Base-by-base conservation (phyloP, 2,888 invertebrate genomes). In the Hipparchia semele region DNA sequence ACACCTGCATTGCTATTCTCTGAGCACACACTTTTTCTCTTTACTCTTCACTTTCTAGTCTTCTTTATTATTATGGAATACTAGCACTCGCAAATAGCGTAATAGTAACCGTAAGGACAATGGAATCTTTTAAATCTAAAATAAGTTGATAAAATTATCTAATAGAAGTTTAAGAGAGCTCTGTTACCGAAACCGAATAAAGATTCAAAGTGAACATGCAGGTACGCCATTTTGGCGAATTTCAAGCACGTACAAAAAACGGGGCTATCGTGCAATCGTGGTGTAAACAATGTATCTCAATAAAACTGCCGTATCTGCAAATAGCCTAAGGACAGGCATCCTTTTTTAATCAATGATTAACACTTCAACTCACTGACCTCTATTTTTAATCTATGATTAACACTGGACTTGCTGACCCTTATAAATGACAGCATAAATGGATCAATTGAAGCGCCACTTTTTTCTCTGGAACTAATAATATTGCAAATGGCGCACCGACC, bases 311-410 rank as follows among this genome's bases (percentile, higher is more conserved):
- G 13, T 46, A 2, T 13, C 64, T 49, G 64, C 13, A 49, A 49
- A 23, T 64, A 64, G 64, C 64, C 49, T 45, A n/a, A 61, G 61
- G 49, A 49, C 62, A 64, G 64, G 65, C 65, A 53, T 66, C 12
- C 12, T 54, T 39, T 33, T 53, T 53, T 66, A 66, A 33, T 53
- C 65, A 66, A 23, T 53, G 53, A 66, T 66, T 66, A 54, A 53
- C 65, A 39, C 8, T 53, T 54, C 6, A 33, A 10, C 39, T 39
- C 39, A 23, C 23, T 23, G 23, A 23, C 1, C 23, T 23, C 23
- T 23, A 23, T 23, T 23, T 23, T 23, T 23, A 23, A 23, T 23
- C 23, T 1, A 23, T 23, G 23, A 23, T 23, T 23, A 23, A 23
- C 23, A 23, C 23, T 23, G 23, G 23, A 23, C 23, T 23, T 23